Conservation (phyloP, 2,888 invertebrate species). For the Fragum sueziense region DNA sequence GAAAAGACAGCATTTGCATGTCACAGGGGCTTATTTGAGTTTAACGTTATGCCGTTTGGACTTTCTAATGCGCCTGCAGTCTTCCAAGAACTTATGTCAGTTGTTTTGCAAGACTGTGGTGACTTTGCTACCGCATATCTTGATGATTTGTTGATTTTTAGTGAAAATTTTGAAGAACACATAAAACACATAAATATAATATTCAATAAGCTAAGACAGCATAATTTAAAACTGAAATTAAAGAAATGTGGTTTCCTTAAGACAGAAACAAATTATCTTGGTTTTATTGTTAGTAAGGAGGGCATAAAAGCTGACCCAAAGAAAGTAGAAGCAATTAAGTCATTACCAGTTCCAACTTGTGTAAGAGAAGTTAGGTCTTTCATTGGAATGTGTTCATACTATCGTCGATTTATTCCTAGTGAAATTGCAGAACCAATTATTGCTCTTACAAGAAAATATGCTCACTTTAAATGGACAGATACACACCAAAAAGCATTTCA, state of each 20-base stretch:
- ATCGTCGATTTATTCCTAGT: conserved; percentile 48
- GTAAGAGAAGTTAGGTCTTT: conserved; percentile 51
- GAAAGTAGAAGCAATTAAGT: conserved; percentile 25
- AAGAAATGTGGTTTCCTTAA: conserved; percentile 29
- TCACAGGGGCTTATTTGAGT: conserved; percentile 33
- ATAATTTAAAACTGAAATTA: conserved; percentile 28
- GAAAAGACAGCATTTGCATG: conserved; percentile 51
- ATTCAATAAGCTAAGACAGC: conserved; percentile 19
- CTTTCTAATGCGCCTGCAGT: conserved; percentile 35
- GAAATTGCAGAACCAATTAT: conserved; percentile 38
- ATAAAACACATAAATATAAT: conserved; percentile 3
- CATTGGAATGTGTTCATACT: conserved; percentile 58
- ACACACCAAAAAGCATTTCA: conserved; percentile 41
- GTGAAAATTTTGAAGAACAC: conserved; percentile 9
- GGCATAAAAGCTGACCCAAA: conserved; percentile 15
- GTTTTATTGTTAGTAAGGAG: conserved; percentile 14
- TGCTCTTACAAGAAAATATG: conserved; percentile 32
- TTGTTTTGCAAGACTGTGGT: conserved; percentile 41
- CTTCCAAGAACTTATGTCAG: conserved; percentile 39
- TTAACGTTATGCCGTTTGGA: conserved; percentile 43
- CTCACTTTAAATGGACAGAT: conserved; percentile 35
- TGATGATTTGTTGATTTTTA: conserved; percentile 26
- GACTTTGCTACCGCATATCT: conserved; percentile 39
- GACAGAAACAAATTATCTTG: conserved; percentile 27
- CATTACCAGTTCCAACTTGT: conserved; percentile 13